Conservation (phyloP, 2,113 vertebrate genomes). For the Martes martes region DNA sequence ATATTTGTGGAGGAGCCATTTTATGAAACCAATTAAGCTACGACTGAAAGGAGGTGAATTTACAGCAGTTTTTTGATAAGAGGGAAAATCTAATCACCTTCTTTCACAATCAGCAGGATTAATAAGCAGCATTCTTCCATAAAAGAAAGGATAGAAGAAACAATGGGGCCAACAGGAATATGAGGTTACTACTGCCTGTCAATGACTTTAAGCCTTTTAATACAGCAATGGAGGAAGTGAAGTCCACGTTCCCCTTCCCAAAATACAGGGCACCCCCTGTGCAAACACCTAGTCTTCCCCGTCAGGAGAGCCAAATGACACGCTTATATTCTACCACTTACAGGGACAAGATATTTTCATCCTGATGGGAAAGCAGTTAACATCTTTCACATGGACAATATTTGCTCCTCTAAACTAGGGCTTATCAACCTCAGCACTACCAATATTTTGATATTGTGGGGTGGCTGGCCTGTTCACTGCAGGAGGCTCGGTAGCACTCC, state of each 20-base stretch:
- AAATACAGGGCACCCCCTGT: not conserved
- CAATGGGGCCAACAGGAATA: not conserved
- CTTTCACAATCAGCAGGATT: constrained; percentile 21
- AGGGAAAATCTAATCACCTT: constrained; percentile 20
- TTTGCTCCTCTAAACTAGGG: not conserved
- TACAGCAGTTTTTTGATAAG: constrained; percentile 15
- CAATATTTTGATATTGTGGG: not conserved
- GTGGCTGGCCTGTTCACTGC: not conserved
- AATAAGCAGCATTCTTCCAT: constrained; percentile 12
- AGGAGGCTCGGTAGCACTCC: not conserved
- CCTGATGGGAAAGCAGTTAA: constrained; percentile 30
- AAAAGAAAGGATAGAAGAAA: constrained; percentile 17
- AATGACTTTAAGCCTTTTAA: not conserved
- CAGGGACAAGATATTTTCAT: not conserved
- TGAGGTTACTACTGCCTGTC: not conserved
- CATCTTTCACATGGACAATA: not conserved
- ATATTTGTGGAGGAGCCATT: not conserved
- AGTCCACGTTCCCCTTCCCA: not conserved
- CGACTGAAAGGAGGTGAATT: not conserved
- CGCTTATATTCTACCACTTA: not conserved
- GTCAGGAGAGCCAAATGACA: not conserved
- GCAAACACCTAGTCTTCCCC: not conserved
- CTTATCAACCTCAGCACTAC: not conserved
- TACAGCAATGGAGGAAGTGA: not conserved
- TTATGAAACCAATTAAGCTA: constrained; percentile 49